These are phyloP conservation scores for Aproaerema taeniolella DNA, from an alignment of 2,888 invertebrate genomes.

Conservation along the genomic window DNA sequence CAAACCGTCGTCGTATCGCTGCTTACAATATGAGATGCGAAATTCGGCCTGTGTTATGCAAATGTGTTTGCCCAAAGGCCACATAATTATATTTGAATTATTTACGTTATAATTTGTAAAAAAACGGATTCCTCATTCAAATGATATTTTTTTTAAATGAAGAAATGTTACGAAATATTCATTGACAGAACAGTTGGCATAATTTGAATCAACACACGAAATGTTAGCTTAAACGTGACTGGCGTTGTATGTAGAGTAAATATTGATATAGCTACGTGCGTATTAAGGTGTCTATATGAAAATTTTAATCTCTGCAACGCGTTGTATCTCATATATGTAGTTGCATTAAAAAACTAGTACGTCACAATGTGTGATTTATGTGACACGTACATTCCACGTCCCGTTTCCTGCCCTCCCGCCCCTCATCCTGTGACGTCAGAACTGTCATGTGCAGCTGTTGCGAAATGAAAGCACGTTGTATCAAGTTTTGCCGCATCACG, in stretches of 20 bases:
- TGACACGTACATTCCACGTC: slow-evolving; percentile 29
- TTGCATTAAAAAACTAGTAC: slow-evolving; percentile 23
- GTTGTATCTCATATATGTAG: slow-evolving; percentile 5
- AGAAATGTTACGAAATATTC: slow-evolving; percentile 3
- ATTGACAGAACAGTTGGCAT: slow-evolving; percentile 6
- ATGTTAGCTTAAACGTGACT: slow-evolving; percentile 6
- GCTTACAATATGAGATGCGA: slow-evolving; percentile 31
- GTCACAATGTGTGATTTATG: slow-evolving; percentile 36
- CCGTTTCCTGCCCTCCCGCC: slow-evolving; percentile 14
- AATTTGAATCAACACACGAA: slow-evolving; percentile 8
- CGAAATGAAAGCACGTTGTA: slow-evolving; percentile 53
- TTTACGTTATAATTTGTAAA: slow-evolving; percentile 40
- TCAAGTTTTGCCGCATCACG: slow-evolving; percentile 46
- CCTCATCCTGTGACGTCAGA: slow-evolving; percentile 40
- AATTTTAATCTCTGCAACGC: slow-evolving; percentile 4
- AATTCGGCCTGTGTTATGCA: slow-evolving; percentile 44
- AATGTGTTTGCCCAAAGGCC: slow-evolving; percentile 35
- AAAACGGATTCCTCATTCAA: slow-evolving; percentile 29
- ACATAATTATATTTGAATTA: slow-evolving; percentile 43
- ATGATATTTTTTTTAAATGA: background rate
- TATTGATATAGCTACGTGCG: slow-evolving; percentile 7
- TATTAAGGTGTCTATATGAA: background rate
- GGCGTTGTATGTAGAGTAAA: slow-evolving; percentile 9
- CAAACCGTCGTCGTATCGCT: slow-evolving; percentile 29
- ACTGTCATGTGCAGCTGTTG: slow-evolving; percentile 46